These are phyloP conservation scores for Chionomys nivalis DNA, from an alignment of 2,113 vertebrate genomes.

Conservation along the genomic window DNA sequence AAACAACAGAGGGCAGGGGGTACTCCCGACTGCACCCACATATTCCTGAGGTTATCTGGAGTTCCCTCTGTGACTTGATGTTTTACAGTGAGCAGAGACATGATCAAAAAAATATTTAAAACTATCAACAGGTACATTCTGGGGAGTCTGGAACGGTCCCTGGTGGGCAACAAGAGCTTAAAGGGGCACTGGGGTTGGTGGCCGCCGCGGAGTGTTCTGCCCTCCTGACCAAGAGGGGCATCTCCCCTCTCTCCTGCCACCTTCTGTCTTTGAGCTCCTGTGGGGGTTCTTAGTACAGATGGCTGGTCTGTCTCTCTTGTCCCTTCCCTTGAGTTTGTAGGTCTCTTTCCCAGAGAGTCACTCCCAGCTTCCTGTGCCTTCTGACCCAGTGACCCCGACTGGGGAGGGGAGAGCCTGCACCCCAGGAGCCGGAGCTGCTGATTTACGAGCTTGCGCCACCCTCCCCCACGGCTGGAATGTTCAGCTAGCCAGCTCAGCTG, in stretches of 20 bases:
- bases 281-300: background rate
- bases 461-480: conserved; percentile 61
- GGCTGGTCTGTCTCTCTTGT: background rate
- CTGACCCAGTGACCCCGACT: conserved; percentile 34
- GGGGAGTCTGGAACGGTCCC: background rate
- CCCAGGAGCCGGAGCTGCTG: background rate
- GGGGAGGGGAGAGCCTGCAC: background rate
- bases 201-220: background rate
- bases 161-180: too few relatives aligned
- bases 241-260: background rate
- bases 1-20: background rate
- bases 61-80: background rate
- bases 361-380: conserved; percentile 53
- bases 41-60: background rate
- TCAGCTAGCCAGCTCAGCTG: conserved; percentile 11
- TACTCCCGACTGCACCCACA: background rate
- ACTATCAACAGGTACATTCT: background rate
- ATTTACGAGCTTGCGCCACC: background rate
- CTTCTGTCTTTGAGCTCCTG: background rate
- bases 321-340: background rate
- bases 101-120: background rate
- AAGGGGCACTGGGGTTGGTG: background rate
- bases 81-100: background rate
- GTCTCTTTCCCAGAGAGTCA: background rate
- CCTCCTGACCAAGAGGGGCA: background rate